phyloP scores from a whole-genome alignment of 2,113 vertebrate genomes.

The Accipiter cooperii region DNA sequence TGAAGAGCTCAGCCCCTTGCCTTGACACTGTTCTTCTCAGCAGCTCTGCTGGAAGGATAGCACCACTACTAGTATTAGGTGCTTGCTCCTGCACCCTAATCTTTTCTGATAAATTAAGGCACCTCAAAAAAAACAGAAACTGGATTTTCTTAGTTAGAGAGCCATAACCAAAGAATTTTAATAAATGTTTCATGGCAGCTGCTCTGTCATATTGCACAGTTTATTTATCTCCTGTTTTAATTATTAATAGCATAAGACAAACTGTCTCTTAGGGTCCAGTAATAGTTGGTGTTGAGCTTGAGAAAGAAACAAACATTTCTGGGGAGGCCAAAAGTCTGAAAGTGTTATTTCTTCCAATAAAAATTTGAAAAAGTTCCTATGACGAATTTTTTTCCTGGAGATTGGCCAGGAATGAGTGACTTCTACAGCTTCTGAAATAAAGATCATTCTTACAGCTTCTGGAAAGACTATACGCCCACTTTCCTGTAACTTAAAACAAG shows the following conservation, averaged over 20 bases:
- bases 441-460: neutral
- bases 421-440: neutral
- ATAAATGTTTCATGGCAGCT: neutral
- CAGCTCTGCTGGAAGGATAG: neutral
- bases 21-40: neutral
- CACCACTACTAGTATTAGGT: neutral
- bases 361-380: neutral
- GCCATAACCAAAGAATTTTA: neutral
- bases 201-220: neutral
- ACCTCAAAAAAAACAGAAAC: neutral
- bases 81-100: neutral
- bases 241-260: neutral
- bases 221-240: neutral
- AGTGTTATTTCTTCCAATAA: neutral
- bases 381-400: neutral
- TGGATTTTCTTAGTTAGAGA: neutral
- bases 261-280: neutral
- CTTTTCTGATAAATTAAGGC: neutral
- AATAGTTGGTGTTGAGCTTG: neutral
- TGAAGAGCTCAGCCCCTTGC: fast-evolving
- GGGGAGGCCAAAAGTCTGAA: neutral
- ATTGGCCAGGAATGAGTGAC: neutral
- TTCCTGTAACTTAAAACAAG: neutral
- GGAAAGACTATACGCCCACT: neutral
- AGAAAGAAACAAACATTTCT: neutral